Evolutionary conservation across 2,797 vertebrate species (phyloP), one percentile per base, ranked within the genome.

Genomic region (Takifugu ocellatus): DNA sequence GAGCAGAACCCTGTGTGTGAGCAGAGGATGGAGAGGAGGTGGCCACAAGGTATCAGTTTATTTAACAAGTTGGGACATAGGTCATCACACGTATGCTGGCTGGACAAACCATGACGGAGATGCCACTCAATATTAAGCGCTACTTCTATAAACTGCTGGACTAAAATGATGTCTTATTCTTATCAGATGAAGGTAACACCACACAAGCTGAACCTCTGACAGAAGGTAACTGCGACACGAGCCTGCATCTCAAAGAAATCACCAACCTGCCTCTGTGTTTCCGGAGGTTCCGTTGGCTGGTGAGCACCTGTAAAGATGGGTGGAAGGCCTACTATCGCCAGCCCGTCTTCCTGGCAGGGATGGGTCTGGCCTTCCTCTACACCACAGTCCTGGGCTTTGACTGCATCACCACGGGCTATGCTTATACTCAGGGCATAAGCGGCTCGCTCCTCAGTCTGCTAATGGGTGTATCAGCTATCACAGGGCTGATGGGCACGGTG

Each of bases 351-450:
- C 84, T 93, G 54, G 91, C 91, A 1, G 90, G 92, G 69, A 83
- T 94, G 90, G 91, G 91, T 36, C 75, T 94, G 64, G 92, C 91
- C 47, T 93, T 94, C 78, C 87, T 94, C 51, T 94, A 92, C 84
- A 93, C 88, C 56, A 93, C 86, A 0, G 92, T 94, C 21, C 88
- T 93, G 67, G 92, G 91, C 27, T 94, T 93, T 25, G 88, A 93
- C 83, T 92, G 92, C 82, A 93, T 94, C 79, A 92, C 89, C 57
- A 92, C 91, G 0, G 88, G 92, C 70, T 93, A 92, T 3, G 88
- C 92, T 59, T 92, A 91, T n/a, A 92, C 90, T 44, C 92, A 93
- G 81, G 92, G 92, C 52, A 89, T 92, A 6, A 90, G 92, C 5
- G 91, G 91, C 62, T 94, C 91, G n/a, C 86, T 93, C 55, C 92